Evolutionary conservation across 2,113 vertebrate genomes (phyloP), one percentile per base, ranked within the genome.

Genomic region (Lagopus leucura): DNA sequence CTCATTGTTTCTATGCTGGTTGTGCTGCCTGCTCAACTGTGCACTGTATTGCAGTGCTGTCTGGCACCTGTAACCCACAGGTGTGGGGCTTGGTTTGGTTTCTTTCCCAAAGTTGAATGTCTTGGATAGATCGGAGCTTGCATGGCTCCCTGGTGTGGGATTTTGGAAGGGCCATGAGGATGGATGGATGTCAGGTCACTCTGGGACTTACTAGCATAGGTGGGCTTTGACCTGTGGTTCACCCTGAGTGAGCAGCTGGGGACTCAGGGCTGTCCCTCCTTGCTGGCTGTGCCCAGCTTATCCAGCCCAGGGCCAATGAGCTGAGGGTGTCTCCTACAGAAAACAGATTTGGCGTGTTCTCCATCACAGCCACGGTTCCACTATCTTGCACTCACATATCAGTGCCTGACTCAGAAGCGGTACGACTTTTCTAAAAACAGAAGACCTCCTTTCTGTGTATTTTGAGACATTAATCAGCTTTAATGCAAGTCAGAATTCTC

Each of bases 361-460:
- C 86, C 32, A 43, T 83, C 83, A 71, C 38, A 63, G 95, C 70
- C 82, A 32, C 48, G 21, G 69, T 65, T 81, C 45, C 69, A 14
- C 77, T 88, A 77, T 91, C 86, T 83, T 67, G 47, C 43, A 64
- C 60, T 93, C 74, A 69, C 86, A 47, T 86, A 88, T 94, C 52
- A 43, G 19, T 73, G 88, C 90, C 92, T 95, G 92, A 95, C 86
- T 95, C 90, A 93, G 95, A 94, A 91, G 92, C 90, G 90, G 86
- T 90, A 13, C 14, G 6, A 88, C 86, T 95, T 86, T 93, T 94
- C 94, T 90, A 95, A 90, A 96, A 96, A 96, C 96, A 96, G 96
- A 91, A 88, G 95, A 92, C 95, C 92, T 96, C 88, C 80, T 96
- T 96, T 94, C 90, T 93, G 88, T 58, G 76, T 96, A 96, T 95